A percentile compares a stretch with the other conserved stretches of the same genome.
phyloP scores from a whole-genome alignment of 2,888 invertebrate species.

The Drosophila merina region DNA sequence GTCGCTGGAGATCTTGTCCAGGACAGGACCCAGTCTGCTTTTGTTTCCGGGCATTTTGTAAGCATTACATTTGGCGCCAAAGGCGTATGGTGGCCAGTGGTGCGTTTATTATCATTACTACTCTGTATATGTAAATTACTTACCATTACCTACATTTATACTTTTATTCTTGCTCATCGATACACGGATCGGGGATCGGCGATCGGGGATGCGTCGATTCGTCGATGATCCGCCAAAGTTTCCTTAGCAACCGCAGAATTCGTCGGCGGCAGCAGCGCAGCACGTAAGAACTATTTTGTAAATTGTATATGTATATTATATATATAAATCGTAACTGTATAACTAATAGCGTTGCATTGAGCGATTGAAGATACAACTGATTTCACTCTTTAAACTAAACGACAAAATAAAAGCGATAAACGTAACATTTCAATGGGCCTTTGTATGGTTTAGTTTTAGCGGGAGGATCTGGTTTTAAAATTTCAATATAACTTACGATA shows the following conservation, averaged over 20 bases:
- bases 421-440: conserved; percentile 6
- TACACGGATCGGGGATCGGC: conserved; percentile 19
- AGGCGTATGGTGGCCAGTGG: not conserved
- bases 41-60: conserved; percentile 7
- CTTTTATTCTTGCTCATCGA: conserved; percentile 40
- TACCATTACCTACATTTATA: conserved; percentile 37
- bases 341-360: conserved; percentile 61
- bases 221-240: conserved; percentile 39
- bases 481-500: too few species aligned
- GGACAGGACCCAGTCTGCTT: not conserved
- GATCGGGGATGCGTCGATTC: conserved; percentile 21
- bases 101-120: conserved; percentile 39
- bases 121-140: conserved; percentile 26
- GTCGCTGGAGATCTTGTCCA: conserved; percentile 9
- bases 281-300: conserved; percentile 58
- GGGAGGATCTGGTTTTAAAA: not conserved
- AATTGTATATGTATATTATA: conserved; percentile 50
- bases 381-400: conserved; percentile 34
- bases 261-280: conserved; percentile 30
- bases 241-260: conserved; percentile 52
- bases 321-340: conserved; percentile 67
- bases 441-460: not conserved
- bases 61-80: not conserved
- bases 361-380: conserved; percentile 37
- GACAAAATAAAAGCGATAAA: conserved; percentile 47